Percentiles rank a stretch among this genome's conserved stretches.
Conservation (phyloP, 2,797 vertebrate genomes). For the Numenius phaeopus region DNA sequence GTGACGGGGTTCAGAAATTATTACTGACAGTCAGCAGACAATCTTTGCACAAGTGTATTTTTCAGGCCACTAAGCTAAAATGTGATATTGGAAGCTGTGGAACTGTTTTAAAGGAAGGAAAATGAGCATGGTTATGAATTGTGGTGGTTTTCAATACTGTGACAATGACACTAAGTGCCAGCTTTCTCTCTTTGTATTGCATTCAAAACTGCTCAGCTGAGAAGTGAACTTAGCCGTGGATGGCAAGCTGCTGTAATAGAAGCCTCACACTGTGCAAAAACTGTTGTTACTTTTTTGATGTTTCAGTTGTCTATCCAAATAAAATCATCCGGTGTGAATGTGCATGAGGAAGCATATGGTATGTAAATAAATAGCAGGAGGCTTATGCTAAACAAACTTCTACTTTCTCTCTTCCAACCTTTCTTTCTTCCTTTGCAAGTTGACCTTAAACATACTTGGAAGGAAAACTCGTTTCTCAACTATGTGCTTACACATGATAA, state of each 20-base stretch:
- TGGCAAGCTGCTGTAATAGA: conserved; percentile 58
- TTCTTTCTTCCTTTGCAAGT: conserved; percentile 1
- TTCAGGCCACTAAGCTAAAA: conserved; percentile 46
- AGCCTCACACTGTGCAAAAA: conserved; percentile 60
- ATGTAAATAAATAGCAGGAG: conserved; percentile 65
- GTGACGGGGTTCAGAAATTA: neutral
- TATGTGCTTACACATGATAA: neutral
- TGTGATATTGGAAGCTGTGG: conserved; percentile 9
- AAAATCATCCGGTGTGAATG: conserved; percentile 44
- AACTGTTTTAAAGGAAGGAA: conserved; percentile 42
- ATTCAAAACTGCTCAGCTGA: conserved; percentile 62
- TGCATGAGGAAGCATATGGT: conserved; percentile 59
- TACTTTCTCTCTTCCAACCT: neutral
- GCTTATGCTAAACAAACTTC: conserved; percentile 41
- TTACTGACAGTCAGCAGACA: neutral
- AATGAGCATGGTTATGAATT: conserved; percentile 42
- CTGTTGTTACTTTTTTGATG: conserved; percentile 58
- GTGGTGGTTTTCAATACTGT: conserved; percentile 49
- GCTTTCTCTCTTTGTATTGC: conserved; percentile 37
- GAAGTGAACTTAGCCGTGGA: conserved; percentile 35
- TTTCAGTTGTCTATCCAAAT: conserved; percentile 69
- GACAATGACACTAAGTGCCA: conserved; percentile 50
- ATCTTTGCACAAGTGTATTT: conserved; percentile 19
- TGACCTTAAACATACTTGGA: conserved; percentile 34
- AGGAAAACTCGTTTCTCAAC: neutral